A percentile compares a stretch with the other conserved stretches of the same genome.
These are phyloP conservation scores for Platyscapa corneri DNA, from an alignment of 1,140 invertebrate species.

Conservation along the genomic window DNA sequence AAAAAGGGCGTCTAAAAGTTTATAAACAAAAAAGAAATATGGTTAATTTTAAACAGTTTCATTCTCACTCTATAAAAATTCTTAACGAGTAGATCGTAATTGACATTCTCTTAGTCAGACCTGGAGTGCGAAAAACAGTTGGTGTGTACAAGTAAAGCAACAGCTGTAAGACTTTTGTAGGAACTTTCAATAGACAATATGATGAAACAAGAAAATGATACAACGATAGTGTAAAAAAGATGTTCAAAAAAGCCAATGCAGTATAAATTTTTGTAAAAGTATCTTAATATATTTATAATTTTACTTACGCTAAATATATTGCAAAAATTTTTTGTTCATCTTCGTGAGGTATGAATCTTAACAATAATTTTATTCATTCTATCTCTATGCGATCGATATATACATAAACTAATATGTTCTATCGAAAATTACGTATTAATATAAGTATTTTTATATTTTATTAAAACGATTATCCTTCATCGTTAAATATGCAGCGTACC, in stretches of 20 bases:
- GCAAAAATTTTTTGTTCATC: neutral
- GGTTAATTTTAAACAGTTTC: neutral
- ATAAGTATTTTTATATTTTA: neutral
- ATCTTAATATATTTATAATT: no score
- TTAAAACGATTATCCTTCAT: constrained; percentile 1
- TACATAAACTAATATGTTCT: neutral
- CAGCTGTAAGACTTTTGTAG: constrained; percentile 12
- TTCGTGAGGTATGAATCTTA: no score
- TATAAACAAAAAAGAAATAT: constrained; percentile 2
- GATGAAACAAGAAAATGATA: neutral
- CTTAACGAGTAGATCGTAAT: constrained; percentile 17
- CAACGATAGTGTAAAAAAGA: neutral
- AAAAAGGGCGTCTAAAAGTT: neutral
- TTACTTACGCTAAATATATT: no score
- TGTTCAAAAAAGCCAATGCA: neutral
- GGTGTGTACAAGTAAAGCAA: neutral
- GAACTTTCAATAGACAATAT: neutral
- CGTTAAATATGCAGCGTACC: constrained; percentile 53
- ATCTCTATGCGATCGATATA: neutral
- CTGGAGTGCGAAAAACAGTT: constrained; percentile 10
- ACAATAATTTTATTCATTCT: neutral
- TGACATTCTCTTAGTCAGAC: constrained; percentile 20
- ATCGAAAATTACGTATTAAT: neutral
- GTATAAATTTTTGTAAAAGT: neutral
- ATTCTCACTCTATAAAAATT: constrained; percentile 8